These are phyloP conservation scores for Drosophila guanche DNA, from an alignment of 1,140 invertebrate genomes.

Conservation along the genomic window DNA sequence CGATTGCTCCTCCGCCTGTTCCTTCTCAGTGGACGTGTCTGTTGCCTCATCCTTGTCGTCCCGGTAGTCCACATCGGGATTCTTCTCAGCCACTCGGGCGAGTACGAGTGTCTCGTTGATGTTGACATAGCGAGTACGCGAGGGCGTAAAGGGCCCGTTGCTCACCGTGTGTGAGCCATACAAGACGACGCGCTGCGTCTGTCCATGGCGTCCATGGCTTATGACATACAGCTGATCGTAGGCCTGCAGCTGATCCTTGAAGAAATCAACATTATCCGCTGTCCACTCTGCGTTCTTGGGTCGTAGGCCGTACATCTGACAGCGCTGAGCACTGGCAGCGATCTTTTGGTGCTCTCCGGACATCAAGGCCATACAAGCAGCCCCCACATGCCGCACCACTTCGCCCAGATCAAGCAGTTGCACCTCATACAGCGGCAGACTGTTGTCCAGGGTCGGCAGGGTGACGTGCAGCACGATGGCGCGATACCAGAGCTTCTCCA, in stretches of 20 bases:
- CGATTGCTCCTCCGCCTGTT: background rate
- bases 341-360: conserved; percentile 6
- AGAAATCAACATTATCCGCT: conserved; percentile 25
- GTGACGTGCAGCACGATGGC: conserved; percentile 14
- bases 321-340: conserved; percentile 32
- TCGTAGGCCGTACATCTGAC: conserved; percentile 34
- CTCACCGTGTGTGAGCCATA: conserved; percentile 38
- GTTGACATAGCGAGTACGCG: conserved; percentile 31
- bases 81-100: conserved; percentile 16
- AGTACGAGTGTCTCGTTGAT: conserved; percentile 42
- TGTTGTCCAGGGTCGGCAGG: no score
- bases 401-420: conserved; percentile 54
- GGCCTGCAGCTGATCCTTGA: conserved; percentile 26
- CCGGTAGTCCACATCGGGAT: background rate
- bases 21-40: background rate
- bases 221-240: conserved; percentile 27
- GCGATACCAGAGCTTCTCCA: conserved; percentile 46
- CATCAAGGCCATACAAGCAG: conserved; percentile 14
- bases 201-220: background rate
- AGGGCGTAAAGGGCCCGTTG: conserved; percentile 44
- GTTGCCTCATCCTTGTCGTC: background rate
- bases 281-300: conserved; percentile 26
- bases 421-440: conserved; percentile 17
- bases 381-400: conserved; percentile 1
- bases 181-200: conserved; percentile 29